A percentile compares a stretch with the other conserved stretches of the same genome.
Evolutionary conservation across 2,888 invertebrate species (phyloP).

Genomic region (Cryptus viduatorius): DNA sequence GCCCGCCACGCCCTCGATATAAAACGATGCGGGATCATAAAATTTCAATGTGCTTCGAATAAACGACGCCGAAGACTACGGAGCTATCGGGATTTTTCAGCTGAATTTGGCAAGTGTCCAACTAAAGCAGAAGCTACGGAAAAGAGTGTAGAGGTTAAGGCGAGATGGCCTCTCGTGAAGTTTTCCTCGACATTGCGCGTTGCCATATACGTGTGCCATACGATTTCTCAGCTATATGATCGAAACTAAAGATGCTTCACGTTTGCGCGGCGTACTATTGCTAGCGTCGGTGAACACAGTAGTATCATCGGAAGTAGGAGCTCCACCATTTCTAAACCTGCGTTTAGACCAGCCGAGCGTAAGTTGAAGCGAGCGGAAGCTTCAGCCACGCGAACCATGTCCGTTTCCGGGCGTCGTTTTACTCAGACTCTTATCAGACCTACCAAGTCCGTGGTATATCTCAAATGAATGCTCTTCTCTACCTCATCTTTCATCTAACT

Average conservation of each 20-base stretch:
- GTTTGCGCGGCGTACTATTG: background rate
- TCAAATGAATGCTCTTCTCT: background rate
- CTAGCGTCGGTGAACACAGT: background rate
- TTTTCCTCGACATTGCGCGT: conserved; percentile 27
- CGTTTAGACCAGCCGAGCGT: conserved; percentile 42
- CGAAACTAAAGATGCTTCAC: background rate
- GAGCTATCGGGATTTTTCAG: conserved; percentile 6
- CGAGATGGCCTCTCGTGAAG: conserved; percentile 18
- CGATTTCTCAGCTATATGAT: conserved; percentile 26
- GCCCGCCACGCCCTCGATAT: conserved; percentile 15
- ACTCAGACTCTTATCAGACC: conserved; percentile 8
- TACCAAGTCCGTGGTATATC: no score
- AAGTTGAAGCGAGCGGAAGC: conserved; percentile 35
- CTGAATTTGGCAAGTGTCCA: conserved; percentile 25
- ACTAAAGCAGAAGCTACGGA: background rate
- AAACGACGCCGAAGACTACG: background rate
- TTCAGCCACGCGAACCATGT: conserved; percentile 37
- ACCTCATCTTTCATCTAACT: conserved; percentile 22
- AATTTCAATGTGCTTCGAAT: conserved; percentile 25
- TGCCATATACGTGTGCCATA: background rate
- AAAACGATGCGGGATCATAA: conserved; percentile 30
- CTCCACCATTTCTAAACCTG: conserved; percentile 15
- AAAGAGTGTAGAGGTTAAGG: conserved; percentile 37
- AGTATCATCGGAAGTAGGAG: conserved; percentile 6
- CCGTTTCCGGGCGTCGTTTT: conserved; percentile 37